Conservation (phyloP, 2,888 invertebrate species). For the Cordilura impudica region DNA sequence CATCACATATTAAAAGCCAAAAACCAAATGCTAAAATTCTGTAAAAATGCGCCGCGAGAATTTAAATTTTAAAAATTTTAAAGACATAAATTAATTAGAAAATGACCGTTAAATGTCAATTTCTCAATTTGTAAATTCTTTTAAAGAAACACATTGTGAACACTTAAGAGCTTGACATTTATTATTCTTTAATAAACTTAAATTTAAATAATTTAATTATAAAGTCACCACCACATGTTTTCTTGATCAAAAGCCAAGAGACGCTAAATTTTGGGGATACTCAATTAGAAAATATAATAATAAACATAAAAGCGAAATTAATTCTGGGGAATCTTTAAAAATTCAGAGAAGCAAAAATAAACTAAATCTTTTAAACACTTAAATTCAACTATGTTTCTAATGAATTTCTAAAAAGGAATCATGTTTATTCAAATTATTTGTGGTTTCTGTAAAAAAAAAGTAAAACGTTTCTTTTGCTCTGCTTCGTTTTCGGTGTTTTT, state of each 20-base stretch:
- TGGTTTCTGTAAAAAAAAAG: not conserved
- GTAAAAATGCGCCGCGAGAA: not conserved
- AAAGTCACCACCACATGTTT: conserved; percentile 16
- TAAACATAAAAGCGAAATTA: not conserved
- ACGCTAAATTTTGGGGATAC: not conserved
- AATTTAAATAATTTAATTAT: conserved; percentile 40
- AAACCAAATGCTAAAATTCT: not conserved
- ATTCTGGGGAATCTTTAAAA: conserved; percentile 9
- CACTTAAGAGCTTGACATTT: conserved; percentile 20
- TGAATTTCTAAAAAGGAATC: conserved; percentile 2
- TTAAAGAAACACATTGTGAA: not conserved
- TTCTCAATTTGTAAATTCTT: conserved; percentile 21
- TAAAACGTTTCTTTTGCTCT: not conserved
- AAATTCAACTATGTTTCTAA: not conserved
- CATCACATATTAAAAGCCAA: not conserved
- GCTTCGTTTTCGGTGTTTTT: not conserved
- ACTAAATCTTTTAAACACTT: too few species aligned
- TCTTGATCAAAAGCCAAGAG: not conserved
- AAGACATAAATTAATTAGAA: conserved; percentile 23
- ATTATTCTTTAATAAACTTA: conserved; percentile 15
- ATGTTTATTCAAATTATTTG: conserved; percentile 10
- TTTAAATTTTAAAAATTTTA: not conserved
- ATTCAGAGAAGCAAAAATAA: not conserved
- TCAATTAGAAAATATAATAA: not conserved
- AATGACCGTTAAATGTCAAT: conserved; percentile 58